These are phyloP conservation scores for Typhlichthys eigenmanni DNA, from an alignment of 2,797 vertebrate genomes.

Conservation along the genomic window DNA sequence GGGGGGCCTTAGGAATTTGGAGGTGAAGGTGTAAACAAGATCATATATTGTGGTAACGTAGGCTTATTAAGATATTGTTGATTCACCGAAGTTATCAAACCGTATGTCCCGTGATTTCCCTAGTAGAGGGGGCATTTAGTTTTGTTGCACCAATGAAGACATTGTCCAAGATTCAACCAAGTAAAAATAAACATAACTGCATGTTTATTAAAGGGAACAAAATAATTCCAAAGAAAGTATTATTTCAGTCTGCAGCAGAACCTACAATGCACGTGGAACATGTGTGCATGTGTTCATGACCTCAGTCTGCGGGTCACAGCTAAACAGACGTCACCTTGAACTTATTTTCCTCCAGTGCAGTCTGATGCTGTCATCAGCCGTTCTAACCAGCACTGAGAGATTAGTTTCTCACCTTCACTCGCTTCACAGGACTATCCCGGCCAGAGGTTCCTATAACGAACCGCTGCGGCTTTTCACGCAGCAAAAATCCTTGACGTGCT, in stretches of 20 bases:
- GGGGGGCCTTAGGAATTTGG: not conserved
- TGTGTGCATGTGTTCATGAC: not conserved
- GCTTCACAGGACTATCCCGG: conserved; percentile 31
- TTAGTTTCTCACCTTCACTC: conserved; percentile 28
- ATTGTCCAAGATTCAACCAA: too few relatives aligned
- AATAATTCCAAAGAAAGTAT: too few relatives aligned
- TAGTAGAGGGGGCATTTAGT: too few relatives aligned
- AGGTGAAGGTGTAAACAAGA: conserved; percentile 3
- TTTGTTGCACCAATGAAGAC: too few relatives aligned
- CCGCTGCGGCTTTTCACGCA: conserved; percentile 8
- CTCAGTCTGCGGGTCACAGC: conserved; percentile 33
- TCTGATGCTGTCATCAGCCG: conserved; percentile 42
- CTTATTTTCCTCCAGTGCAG: conserved; percentile 43
- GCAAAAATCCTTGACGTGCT: conserved; percentile 33
- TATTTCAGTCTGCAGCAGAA: too few relatives aligned
- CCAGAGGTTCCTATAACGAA: conserved; percentile 33
- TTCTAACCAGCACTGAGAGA: conserved; percentile 40
- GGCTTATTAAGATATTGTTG: too few relatives aligned
- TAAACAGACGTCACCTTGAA: conserved; percentile 57
- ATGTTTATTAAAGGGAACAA: too few relatives aligned
- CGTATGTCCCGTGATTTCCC: too few relatives aligned
- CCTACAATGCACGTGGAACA: not conserved
- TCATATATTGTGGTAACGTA: too few relatives aligned
- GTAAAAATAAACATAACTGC: too few relatives aligned
- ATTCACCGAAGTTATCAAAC: too few relatives aligned